Evolutionary conservation across 2,113 vertebrate species (phyloP).

Genomic region (Phrynosoma platyrhinos): DNA sequence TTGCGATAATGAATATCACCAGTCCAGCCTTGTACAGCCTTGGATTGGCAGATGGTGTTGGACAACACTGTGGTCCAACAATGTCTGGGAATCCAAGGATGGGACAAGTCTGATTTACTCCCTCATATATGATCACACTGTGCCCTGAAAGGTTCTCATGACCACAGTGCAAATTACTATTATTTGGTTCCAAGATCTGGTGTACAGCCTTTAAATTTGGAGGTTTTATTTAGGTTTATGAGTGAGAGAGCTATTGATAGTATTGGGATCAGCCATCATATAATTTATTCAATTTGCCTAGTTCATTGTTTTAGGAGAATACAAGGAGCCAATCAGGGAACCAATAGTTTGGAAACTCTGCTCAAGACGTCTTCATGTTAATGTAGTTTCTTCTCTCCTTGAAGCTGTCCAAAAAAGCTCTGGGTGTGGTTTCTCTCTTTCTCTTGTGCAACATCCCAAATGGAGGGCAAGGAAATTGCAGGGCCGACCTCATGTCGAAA

Average conservation of each 20-base stretch:
- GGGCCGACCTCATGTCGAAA: conserved; percentile 9
- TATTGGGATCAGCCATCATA: background rate
- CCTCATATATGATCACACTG: no score
- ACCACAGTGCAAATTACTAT: no score
- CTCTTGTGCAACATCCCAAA: conserved; percentile 32
- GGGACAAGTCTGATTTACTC: background rate
- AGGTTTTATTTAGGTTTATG: background rate
- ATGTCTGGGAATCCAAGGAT: background rate
- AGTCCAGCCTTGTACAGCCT: background rate
- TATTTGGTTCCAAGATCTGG: no score
- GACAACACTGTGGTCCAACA: background rate
- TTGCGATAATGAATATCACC: background rate
- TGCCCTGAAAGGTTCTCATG: no score
- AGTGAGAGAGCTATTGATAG: background rate
- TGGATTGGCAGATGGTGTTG: background rate
- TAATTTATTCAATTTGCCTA: background rate
- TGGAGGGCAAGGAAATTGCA: conserved; percentile 32
- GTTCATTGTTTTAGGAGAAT: background rate
- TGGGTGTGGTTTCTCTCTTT: conserved; percentile 20
- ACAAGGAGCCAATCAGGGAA: background rate
- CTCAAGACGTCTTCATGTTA: background rate
- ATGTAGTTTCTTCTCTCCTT: background rate
- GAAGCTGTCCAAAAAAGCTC: background rate
- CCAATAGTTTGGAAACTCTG: background rate
- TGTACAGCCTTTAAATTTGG: no score